Evolutionary conservation across 2,113 vertebrate genomes (phyloP).

Genomic region (Crotalus helleri): DNA sequence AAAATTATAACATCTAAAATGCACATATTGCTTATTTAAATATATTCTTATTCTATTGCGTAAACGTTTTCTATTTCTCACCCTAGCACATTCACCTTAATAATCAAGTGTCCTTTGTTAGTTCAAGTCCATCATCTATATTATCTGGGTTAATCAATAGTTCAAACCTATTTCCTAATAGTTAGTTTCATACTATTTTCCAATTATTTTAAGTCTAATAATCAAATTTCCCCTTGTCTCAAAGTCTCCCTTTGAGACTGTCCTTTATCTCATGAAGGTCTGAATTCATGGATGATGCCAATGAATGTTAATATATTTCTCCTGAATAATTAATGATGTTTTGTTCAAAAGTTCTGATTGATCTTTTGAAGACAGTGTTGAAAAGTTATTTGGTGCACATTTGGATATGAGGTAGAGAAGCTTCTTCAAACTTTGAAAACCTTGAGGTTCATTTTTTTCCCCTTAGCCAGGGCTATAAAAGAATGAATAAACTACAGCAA

Average conservation of each 20-base stretch:
- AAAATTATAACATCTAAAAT: too few relatives aligned
- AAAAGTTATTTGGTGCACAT: neutral
- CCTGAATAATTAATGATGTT: neutral
- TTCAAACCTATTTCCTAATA: too few relatives aligned
- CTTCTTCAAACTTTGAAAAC: neutral
- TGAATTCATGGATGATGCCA: neutral
- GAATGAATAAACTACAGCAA: neutral
- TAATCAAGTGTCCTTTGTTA: too few relatives aligned
- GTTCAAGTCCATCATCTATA: too few relatives aligned
- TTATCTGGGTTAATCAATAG: too few relatives aligned
- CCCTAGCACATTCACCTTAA: too few relatives aligned
- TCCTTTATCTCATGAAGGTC: neutral
- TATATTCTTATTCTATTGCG: too few relatives aligned
- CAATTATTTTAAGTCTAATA: too few relatives aligned
- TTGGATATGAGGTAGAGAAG: neutral
- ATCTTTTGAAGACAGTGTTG: neutral
- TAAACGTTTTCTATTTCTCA: too few relatives aligned
- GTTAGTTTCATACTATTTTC: too few relatives aligned
- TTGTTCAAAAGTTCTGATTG: slow-evolving; percentile 1
- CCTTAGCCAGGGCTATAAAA: neutral
- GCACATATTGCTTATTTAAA: too few relatives aligned
- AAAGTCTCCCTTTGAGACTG: neutral
- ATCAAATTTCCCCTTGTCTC: too few relatives aligned
- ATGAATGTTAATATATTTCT: neutral
- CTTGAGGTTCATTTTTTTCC: neutral